These are phyloP conservation scores for Charanyca ferruginea DNA, from an alignment of 2,888 invertebrate genomes.

Conservation along the genomic window DNA sequence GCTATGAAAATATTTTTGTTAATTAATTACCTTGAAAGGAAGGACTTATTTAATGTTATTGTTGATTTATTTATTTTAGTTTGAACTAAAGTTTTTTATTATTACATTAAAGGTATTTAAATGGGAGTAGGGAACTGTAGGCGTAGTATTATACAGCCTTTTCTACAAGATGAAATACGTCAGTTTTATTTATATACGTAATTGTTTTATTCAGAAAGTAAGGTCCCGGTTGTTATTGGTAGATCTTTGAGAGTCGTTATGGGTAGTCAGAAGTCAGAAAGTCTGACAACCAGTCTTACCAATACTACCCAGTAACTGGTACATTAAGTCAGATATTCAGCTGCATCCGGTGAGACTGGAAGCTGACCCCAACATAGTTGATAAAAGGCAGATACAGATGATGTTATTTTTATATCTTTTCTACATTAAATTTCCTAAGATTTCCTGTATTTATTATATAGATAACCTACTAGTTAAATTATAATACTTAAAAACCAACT, in stretches of 20 bases:
- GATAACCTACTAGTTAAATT: neutral
- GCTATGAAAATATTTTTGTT: constrained; percentile 23
- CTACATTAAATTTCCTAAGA: too few species aligned
- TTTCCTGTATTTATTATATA: neutral
- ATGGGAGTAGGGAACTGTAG: neutral
- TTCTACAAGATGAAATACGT: neutral
- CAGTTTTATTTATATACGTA: neutral
- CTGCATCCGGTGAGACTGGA: too few species aligned
- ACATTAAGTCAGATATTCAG: too few species aligned
- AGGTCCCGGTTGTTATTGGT: too few species aligned
- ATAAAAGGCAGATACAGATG: too few species aligned
- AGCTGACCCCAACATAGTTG: too few species aligned
- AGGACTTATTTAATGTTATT: constrained; percentile 9
- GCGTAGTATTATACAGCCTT: neutral
- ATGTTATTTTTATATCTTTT: too few species aligned
- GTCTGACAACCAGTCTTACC: too few species aligned
- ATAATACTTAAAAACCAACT: neutral
- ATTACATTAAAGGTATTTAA: neutral
- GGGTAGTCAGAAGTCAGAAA: too few species aligned
- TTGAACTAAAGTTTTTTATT: neutral
- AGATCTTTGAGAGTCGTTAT: too few species aligned
- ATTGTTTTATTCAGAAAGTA: too few species aligned
- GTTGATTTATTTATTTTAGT: constrained; percentile 11
- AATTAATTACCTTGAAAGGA: constrained; percentile 11
- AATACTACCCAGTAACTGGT: too few species aligned